A percentile compares a stretch with the other conserved stretches of the same genome.
phyloP scores from a whole-genome alignment of 2,113 vertebrate species.

The Periophthalmus modestus region DNA sequence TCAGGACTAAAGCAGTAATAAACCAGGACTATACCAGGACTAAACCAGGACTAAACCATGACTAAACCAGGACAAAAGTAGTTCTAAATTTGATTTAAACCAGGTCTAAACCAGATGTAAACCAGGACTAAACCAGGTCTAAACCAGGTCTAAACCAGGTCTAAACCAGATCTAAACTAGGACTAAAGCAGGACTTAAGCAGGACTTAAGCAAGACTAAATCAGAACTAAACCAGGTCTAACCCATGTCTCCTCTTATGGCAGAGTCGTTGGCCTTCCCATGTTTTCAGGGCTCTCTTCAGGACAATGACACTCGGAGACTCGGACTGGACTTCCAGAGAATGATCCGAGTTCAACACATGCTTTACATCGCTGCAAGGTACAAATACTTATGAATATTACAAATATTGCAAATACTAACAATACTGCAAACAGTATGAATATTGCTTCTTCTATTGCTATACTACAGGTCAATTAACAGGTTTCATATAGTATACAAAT shows the following conservation, averaged over 20 bases:
- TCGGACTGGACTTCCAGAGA: neutral
- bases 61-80: neutral
- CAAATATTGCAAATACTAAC: neutral
- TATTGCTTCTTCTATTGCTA: no score
- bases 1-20: neutral
- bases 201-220: neutral
- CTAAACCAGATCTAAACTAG: neutral
- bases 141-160: neutral
- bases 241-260: neutral
- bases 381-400: neutral
- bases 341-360: neutral
- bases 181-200: neutral
- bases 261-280: neutral
- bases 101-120: neutral
- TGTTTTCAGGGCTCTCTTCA: neutral
- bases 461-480: no score
- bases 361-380: neutral
- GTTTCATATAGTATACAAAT: no score
- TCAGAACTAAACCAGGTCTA: neutral
- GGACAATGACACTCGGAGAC: neutral
- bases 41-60: neutral
- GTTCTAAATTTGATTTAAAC: no score
- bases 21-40: neutral
- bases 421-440: neutral
- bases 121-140: neutral